Percentiles rank a stretch among this genome's conserved stretches.
phyloP scores from a whole-genome alignment of 2,113 vertebrate genomes.

The Chiloscyllium plagiosum region DNA sequence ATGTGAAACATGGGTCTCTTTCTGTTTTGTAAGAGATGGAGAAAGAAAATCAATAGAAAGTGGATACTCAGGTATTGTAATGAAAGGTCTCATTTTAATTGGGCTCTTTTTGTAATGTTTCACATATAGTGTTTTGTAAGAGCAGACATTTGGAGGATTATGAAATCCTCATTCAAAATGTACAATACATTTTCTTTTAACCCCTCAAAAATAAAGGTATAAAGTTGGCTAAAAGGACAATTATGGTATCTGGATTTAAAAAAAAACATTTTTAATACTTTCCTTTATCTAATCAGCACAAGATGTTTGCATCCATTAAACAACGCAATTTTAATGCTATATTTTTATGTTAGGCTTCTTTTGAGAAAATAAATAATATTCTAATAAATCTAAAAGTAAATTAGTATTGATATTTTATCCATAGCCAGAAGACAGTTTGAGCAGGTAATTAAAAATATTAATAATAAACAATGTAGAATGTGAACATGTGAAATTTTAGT shows the following conservation, averaged over 20 bases:
- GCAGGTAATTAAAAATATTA: background rate
- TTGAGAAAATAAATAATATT: background rate
- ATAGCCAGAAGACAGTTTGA: background rate
- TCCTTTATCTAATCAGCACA: background rate
- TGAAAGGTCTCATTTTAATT: constrained; percentile 22
- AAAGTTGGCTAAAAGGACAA: background rate
- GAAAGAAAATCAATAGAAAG: background rate
- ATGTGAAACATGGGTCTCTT: background rate
- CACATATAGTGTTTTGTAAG: background rate
- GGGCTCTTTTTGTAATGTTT: background rate
- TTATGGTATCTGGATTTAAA: background rate
- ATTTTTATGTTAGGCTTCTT: background rate
- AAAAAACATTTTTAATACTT: background rate
- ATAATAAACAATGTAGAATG: background rate
- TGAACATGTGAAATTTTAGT: background rate
- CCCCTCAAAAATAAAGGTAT: background rate
- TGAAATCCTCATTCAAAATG: background rate
- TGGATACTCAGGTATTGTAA: background rate
- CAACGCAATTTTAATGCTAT: background rate
- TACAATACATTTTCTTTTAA: background rate
- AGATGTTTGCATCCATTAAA: background rate
- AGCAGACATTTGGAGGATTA: background rate
- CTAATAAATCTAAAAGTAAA: background rate
- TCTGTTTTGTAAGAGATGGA: background rate
- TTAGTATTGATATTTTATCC: background rate